Evolutionary conservation across 2,113 vertebrate genomes (phyloP).

Genomic region (Hylia prasina): DNA sequence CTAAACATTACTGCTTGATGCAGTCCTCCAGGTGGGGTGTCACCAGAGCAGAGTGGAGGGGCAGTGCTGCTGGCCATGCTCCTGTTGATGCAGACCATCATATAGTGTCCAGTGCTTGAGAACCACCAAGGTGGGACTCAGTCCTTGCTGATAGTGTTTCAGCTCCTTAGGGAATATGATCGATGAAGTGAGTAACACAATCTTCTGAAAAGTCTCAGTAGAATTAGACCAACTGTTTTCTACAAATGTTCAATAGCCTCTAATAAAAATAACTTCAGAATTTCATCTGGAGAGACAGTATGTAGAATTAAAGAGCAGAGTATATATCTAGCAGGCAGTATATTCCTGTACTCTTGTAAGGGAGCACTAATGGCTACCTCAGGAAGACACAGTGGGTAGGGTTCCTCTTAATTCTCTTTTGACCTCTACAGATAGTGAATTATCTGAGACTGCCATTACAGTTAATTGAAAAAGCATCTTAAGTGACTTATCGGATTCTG

Average conservation of each 20-base stretch:
- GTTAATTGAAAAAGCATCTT: not conserved
- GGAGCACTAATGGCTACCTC: not conserved
- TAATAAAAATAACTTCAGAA: not conserved
- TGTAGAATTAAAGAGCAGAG: not conserved
- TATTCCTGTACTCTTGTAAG: not conserved
- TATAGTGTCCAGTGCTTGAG: not conserved
- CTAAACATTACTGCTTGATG: not conserved
- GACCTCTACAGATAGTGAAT: not conserved
- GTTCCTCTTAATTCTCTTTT: not conserved
- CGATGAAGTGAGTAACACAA: not conserved
- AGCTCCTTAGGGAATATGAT: not conserved
- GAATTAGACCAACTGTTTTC: not conserved
- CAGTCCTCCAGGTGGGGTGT: not conserved
- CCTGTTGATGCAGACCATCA: not conserved
- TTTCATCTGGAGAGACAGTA: not conserved
- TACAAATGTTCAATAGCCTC: not conserved
- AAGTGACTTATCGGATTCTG: conserved; percentile 13
- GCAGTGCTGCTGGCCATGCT: not conserved
- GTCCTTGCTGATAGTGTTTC: not conserved
- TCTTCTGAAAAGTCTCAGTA: not conserved
- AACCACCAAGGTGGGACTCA: not conserved
- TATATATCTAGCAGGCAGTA: not conserved
- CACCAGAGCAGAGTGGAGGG: not conserved
- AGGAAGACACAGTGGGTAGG: not conserved
- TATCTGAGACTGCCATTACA: not conserved